These are phyloP conservation scores for Thryonomys swinderianus DNA, from an alignment of 2,113 vertebrate genomes.

Conservation along the genomic window DNA sequence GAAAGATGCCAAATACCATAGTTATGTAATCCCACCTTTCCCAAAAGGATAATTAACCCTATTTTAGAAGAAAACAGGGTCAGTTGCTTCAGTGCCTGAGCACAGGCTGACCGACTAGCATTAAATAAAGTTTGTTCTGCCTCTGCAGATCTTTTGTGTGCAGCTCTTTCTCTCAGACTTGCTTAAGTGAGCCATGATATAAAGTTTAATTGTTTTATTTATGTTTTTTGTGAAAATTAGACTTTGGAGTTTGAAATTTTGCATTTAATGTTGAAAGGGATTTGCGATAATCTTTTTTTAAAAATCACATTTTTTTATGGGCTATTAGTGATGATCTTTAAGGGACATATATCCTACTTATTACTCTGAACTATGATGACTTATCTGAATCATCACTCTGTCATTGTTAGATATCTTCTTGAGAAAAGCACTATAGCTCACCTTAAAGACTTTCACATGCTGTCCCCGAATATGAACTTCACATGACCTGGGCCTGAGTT, in stretches of 20 bases:
- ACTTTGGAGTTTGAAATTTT: slow-evolving; percentile 21
- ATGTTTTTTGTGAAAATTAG: too few species aligned
- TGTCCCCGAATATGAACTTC: not conserved
- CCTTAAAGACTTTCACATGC: not conserved
- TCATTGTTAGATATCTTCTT: not conserved
- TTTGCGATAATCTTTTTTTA: not conserved
- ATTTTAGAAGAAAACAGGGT: too few species aligned
- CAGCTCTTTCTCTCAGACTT: too few species aligned
- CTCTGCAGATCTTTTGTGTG: too few species aligned
- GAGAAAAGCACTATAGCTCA: not conserved
- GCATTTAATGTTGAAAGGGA: not conserved
- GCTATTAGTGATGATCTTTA: not conserved
- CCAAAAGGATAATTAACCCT: too few species aligned
- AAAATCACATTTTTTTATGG: not conserved
- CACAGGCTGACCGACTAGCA: too few species aligned
- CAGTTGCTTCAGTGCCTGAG: too few species aligned
- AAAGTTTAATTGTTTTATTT: too few species aligned
- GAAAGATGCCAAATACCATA: too few species aligned
- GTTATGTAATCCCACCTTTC: too few species aligned
- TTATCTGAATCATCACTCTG: not conserved
- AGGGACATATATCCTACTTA: not conserved
- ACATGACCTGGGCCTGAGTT: not conserved
- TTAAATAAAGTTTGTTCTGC: too few species aligned
- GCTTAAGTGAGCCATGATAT: too few species aligned
- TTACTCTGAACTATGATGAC: not conserved